phyloP scores from a whole-genome alignment of 30 jellyfish, hydroid and myxozoan species.

The Pelagia noctiluca region DNA sequence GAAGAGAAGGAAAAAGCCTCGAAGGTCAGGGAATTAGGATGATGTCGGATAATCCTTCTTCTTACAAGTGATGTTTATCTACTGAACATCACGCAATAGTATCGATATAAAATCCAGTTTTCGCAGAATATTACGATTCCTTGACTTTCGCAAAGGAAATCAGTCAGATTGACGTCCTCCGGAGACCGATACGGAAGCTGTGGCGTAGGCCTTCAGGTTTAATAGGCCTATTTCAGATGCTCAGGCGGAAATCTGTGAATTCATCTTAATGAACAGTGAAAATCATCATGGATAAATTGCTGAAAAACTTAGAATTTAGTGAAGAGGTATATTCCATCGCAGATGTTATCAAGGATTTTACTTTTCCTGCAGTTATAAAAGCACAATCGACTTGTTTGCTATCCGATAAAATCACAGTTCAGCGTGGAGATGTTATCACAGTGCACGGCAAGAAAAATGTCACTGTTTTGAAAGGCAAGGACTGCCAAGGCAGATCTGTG shows the following conservation, averaged over 20 bases:
- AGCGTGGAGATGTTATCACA: constrained; percentile 68
- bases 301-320: constrained; percentile 24
- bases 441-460: constrained; percentile 74
- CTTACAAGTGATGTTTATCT: too few relatives aligned
- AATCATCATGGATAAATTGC: constrained; percentile 37
- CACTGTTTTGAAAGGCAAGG: constrained; percentile 72
- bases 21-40: too few relatives aligned
- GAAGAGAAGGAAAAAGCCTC: too few relatives aligned
- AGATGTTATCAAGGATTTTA: constrained; percentile 22
- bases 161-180: too few relatives aligned
- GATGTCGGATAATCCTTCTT: too few relatives aligned
- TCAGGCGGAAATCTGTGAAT: constrained; percentile 8
- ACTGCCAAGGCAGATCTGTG: constrained; percentile 65
- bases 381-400: constrained; percentile 35
- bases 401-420: constrained; percentile 32
- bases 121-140: too few relatives aligned
- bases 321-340: neutral
- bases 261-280: neutral
- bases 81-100: too few relatives aligned
- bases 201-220: too few relatives aligned
- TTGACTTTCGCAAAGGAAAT: too few relatives aligned
- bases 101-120: too few relatives aligned
- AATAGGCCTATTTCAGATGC: constrained; percentile 13
- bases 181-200: neutral
- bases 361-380: constrained; percentile 20